phyloP scores from a whole-genome alignment of 2,113 vertebrate genomes.

The Ornithorhynchus anatinus region DNA sequence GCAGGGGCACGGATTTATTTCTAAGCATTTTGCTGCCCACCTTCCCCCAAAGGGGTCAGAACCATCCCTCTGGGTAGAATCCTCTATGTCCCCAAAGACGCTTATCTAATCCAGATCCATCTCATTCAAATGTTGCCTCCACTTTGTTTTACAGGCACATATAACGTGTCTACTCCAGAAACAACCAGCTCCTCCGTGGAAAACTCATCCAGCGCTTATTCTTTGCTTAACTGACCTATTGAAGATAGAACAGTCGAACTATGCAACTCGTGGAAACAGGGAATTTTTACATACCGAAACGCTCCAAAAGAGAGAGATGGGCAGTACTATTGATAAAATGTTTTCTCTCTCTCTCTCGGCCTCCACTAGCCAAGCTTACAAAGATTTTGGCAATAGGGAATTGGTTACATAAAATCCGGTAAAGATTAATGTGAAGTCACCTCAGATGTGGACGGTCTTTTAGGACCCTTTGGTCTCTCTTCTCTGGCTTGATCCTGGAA shows the following conservation, averaged over 20 bases:
- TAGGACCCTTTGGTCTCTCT: conserved; percentile 12
- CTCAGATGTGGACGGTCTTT: conserved; percentile 57
- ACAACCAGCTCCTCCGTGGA: conserved; percentile 67
- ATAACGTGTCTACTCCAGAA: conserved; percentile 72
- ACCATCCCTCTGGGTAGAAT: not conserved
- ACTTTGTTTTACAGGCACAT: conserved; percentile 68
- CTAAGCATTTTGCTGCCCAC: conserved; percentile 2
- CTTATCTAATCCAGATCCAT: not conserved
- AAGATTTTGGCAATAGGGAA: conserved; percentile 10
- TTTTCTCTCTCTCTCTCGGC: not conserved
- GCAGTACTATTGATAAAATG: not conserved
- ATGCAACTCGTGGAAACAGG: not conserved
- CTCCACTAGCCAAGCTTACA: not conserved
- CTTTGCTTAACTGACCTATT: conserved; percentile 69
- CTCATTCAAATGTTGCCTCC: not conserved
- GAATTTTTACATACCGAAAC: not conserved
- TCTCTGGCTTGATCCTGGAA: conserved; percentile 49
- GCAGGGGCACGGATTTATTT: not conserved
- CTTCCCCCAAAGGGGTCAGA: not conserved
- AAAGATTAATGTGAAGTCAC: conserved; percentile 16
- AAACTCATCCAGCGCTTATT: conserved; percentile 71
- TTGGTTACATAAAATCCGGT: not conserved
- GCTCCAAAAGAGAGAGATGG: not conserved
- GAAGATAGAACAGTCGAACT: not conserved
- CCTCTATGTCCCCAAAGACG: fast-evolving